Evolutionary conservation across 2,113 vertebrate genomes (phyloP).

Genomic region (Odontophorus gujanensis): DNA sequence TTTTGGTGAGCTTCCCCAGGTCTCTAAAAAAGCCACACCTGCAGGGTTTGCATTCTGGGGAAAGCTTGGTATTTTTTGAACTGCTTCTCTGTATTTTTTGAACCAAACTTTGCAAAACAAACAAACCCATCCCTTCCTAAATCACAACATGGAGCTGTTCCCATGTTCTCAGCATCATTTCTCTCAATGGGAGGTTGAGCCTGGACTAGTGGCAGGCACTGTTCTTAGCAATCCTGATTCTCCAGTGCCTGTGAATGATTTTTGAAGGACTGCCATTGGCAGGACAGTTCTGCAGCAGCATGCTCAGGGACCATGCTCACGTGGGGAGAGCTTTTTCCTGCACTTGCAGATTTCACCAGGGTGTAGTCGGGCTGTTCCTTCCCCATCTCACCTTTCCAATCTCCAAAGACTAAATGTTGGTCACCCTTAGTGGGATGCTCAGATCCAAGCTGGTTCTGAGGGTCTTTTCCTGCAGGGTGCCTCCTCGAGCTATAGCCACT

Average conservation of each 20-base stretch:
- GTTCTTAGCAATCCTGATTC: not conserved
- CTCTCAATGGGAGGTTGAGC: not conserved
- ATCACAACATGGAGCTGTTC: not conserved
- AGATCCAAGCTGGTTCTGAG: not conserved
- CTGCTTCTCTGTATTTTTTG: not conserved
- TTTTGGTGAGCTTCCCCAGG: not conserved
- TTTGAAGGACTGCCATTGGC: not conserved
- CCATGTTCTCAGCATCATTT: not conserved
- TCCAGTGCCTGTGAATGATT: slow-evolving; percentile 14
- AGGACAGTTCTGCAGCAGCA: not conserved
- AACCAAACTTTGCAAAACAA: not conserved
- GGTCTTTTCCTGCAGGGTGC: not conserved
- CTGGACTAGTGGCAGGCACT: accelerated
- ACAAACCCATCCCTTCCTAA: not conserved
- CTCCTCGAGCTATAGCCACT: not conserved
- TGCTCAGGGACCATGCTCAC: not conserved
- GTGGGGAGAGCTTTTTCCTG: not conserved
- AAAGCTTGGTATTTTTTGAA: not conserved
- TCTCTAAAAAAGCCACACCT: not conserved
- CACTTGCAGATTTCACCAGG: slow-evolving; percentile 36
- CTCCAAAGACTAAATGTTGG: not conserved
- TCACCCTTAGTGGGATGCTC: not conserved
- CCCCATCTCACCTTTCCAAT: not conserved
- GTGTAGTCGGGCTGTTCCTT: not conserved
- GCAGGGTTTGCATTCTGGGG: not conserved